Evolutionary conservation across 1,140 invertebrate species (phyloP), one percentile per base, ranked within the genome.

Genomic region (Leptinotarsa lineolata): DNA sequence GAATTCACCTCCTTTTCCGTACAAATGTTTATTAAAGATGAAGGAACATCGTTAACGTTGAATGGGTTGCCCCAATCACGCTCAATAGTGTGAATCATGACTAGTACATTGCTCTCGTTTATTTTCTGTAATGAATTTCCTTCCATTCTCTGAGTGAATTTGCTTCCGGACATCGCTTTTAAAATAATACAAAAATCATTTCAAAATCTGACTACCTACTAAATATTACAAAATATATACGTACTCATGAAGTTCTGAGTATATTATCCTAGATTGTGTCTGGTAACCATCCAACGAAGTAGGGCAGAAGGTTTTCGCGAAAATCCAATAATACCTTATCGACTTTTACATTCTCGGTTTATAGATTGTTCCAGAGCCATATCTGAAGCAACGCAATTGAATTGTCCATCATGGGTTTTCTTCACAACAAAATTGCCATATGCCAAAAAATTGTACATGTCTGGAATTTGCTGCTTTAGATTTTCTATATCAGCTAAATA

Each of bases 391-490:
- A 72, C 70, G 22, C 60, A 72, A 65, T 72, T 72, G 22, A 72
- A 72, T 72, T 18, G 12, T 65, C 65, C 65, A 11, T 72, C 60
- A 22, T 65, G 18, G 15, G 70, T 72, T 66, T 66, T 72, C 21
- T 66, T 66, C 12, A 72, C 60, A 20, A 72, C 70, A 66, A 72
- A 72, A 72, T 72, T 72, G 18, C 70, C 70, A 22, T 72, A 11
- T 72, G 16, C 61, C 21, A 72, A 66, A 72, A 72, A 72, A 13
- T 65, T 66, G 39, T 72, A 48, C 70, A 66, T 72, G 21, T 72
- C 21, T 15, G 70, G 24, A 44, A 22, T 20, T 39, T 22, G 12
- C 15, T 65, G 16, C 21, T 66, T 72, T 15, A 66, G 59, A n/a
- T 22, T 18, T 66, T 72, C 60, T 18, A 72, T 66, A 46, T 72